Evolutionary conservation across 2,797 vertebrate genomes (phyloP), one percentile per base, ranked within the genome.

Genomic region (Eleutherodactylus coqui): DNA sequence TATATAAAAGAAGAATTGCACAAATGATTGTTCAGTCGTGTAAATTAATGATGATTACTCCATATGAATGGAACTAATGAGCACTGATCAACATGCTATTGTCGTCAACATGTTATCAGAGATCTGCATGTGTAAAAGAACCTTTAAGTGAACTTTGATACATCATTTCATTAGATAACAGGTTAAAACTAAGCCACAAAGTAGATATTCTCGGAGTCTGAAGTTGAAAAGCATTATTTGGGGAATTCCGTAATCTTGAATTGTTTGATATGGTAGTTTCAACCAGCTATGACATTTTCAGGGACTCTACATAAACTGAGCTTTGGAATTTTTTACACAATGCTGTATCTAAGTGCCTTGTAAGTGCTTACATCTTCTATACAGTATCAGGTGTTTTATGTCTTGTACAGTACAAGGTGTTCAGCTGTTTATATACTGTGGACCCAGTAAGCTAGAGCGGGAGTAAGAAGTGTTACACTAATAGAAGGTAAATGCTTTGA

Each of bases 191-290:
- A 49, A 14, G 36, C 38, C 21, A 51, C 6, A 78, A 79, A 45
- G 41, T 19, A 19, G 17, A 36, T 51, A 7, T n/a, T 41, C n/a
- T 32, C 13, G 19, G 64, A 36, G 16, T 38, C 10, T 19, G 0
- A 79, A 79, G 27, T n/a, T 27, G 8, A 45, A 29, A 79, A 64
- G 14, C 27, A 21, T 32, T 13, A 67, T 14, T 29, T 67, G 79
- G 79, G 79, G 79, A 80, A 49, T 67, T 69, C 60, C 60, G 49
- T 16, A 13, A 41, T 67, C n/a, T 60, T 21, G 24, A 13, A 34
- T 4, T 19, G 5, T 64, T 13, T 45, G 1, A 45, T 80, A 80
- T 32, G 29, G 62, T 64, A 24, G 38, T 80, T 43, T 80, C 24
- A 47, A 34, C 36, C 24, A 55, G 11, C 3, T 67, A 34, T 80